Evolutionary conservation across 2,888 invertebrate genomes (phyloP).

Genomic region (Dolichomitus sp.): DNA sequence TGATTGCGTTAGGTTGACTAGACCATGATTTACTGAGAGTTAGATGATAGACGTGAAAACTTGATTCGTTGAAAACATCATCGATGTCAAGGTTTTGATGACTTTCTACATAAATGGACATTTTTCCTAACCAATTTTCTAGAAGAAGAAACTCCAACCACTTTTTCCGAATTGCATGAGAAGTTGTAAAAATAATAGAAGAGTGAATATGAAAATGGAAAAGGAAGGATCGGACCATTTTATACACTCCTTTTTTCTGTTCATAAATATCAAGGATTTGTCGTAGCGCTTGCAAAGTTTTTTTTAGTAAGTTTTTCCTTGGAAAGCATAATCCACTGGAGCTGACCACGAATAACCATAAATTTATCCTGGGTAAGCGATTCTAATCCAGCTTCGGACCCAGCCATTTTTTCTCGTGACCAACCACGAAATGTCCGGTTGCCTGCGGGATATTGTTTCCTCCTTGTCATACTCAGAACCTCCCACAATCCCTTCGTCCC

Average conservation of each 20-base stretch:
- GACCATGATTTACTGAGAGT: too few relatives aligned
- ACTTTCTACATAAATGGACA: too few relatives aligned
- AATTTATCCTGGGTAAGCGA: conserved; percentile 21
- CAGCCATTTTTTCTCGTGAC: conserved; percentile 38
- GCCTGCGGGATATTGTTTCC: conserved; percentile 49
- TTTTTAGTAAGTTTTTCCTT: neutral
- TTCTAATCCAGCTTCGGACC: conserved; percentile 22
- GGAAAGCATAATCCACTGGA: neutral
- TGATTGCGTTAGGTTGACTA: too few relatives aligned
- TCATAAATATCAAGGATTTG: conserved; percentile 2
- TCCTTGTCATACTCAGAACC: conserved; percentile 15
- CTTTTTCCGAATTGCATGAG: too few relatives aligned
- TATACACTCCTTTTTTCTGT: neutral
- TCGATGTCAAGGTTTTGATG: too few relatives aligned
- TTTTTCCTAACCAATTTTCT: too few relatives aligned
- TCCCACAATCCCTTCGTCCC: conserved; percentile 37
- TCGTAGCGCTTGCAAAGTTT: neutral
- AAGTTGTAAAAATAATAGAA: neutral
- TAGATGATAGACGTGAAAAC: too few relatives aligned
- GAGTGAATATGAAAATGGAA: neutral
- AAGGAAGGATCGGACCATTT: neutral
- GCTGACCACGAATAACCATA: conserved; percentile 1
- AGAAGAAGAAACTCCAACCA: too few relatives aligned
- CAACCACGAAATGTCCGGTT: conserved; percentile 42
- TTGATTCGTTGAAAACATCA: too few relatives aligned